Evolutionary conservation across 2,113 vertebrate genomes (phyloP), one percentile per base, ranked within the genome.

Genomic region (Zootoca vivipara): DNA sequence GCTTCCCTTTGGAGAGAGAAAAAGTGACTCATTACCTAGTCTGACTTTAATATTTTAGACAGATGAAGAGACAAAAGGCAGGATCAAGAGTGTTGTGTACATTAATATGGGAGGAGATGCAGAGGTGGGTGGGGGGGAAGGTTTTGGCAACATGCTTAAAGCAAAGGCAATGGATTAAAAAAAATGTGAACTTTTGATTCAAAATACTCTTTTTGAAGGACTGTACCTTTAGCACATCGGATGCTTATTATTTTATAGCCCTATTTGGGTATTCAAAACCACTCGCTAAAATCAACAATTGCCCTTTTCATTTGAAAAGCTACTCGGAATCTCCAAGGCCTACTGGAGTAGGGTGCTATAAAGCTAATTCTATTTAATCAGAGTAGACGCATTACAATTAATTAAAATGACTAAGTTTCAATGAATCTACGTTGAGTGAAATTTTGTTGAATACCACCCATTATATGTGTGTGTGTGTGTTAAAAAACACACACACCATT

Each of bases 31-130:
- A 84, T 93, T 91, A 85, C 88, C 67, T 92, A 85, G 77, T 75
- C 87, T 90, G 38, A 30, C 80, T 94, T 94, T 93, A 94, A 91
- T 95, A 96, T 91, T 94, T 94, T 92, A 94, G 90, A 89, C 67
- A 88, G 52, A 89, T 87, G 82, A 91, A 91, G 88, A 92, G 85
- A 87, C 22, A 79, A 87, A 86, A 95, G 89, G 87, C 73, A 84
- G 89, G 79, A 78, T 78, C 46, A 94, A 93, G 90, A 94, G 80
- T 91, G 52, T 72, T 88, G 89, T 42, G 83, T 94, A 84, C 86
- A 83, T 62, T 82, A 88, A 86, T 87, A 64, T 24, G 85, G 77
- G 83, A 89, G 83, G 82, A 89, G 77, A 18, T 73, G 58, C 58
- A 62, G 15, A 62, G 58, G 58, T 20, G 18, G 58, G 58, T 0